Evolutionary conservation across 1,140 invertebrate genomes (phyloP).

Genomic region (Thereuonema tuberculata): DNA sequence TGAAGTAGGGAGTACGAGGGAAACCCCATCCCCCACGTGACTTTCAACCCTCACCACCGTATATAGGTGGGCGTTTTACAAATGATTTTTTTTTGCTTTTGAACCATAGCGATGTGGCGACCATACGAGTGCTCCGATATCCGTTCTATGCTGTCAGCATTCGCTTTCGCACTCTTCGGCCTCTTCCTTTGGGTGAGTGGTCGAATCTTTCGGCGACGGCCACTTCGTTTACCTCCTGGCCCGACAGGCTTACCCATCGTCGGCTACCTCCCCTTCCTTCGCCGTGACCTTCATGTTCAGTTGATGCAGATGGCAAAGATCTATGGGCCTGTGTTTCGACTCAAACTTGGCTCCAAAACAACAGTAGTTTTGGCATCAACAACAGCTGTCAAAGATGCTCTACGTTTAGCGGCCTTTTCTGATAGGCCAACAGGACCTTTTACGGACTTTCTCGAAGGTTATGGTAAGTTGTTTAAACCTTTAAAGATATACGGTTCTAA

Average conservation of each 20-base stretch:
- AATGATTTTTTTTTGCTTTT: too few species aligned
- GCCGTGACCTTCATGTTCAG: conserved; percentile 51
- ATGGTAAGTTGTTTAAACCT: conserved; percentile 72
- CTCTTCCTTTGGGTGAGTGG: too few species aligned
- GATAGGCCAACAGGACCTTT: conserved; percentile 71
- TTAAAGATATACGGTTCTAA: too few species aligned
- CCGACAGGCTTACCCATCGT: conserved; percentile 68
- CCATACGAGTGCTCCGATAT: too few species aligned
- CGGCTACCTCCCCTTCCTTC: conserved; percentile 66
- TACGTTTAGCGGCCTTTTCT: conserved; percentile 67
- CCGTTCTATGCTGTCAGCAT: too few species aligned
- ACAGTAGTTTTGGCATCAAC: conserved; percentile 74
- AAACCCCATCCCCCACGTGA: too few species aligned
- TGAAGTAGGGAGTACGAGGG: too few species aligned
- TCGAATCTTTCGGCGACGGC: too few species aligned
- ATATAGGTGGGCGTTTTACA: too few species aligned
- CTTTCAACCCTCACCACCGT: too few species aligned
- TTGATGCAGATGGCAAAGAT: conserved; percentile 55
- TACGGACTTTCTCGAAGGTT: conserved; percentile 69
- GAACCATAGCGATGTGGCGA: too few species aligned
- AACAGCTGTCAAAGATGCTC: conserved; percentile 64
- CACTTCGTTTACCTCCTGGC: conserved; percentile 47
- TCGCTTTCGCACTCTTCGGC: too few species aligned
- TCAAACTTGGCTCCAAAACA: conserved; percentile 58
- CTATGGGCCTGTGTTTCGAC: conserved; percentile 66